Evolutionary conservation across 2,113 vertebrate genomes (phyloP).

Genomic region (Cyphomyrus discorhynchus): DNA sequence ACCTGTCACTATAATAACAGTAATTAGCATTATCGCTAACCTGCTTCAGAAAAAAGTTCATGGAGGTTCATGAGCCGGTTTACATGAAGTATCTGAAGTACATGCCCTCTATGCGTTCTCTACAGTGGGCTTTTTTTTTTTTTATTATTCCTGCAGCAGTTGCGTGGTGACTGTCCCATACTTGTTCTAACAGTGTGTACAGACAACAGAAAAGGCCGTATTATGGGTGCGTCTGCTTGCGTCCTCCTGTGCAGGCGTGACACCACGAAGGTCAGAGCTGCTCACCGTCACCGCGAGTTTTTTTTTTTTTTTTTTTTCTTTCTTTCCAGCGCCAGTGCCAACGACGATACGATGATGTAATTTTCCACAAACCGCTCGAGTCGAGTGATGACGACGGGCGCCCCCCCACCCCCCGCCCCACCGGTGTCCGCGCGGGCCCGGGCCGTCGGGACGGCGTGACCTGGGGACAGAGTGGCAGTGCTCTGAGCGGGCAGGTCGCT

Average conservation of each 20-base stretch:
- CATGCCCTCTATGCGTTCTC: constrained; percentile 8
- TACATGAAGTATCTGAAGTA: background rate
- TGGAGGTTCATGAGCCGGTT: background rate
- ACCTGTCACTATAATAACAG: background rate
- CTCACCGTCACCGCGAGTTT: constrained; percentile 20
- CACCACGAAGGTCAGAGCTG: constrained; percentile 47
- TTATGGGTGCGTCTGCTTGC: constrained; percentile 44
- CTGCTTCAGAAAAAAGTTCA: background rate
- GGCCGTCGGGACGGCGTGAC: background rate
- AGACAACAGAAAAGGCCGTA: constrained; percentile 53
- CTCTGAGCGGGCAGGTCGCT: background rate
- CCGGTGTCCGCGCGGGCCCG: background rate
- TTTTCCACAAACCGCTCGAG: background rate
- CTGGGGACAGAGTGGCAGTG: background rate
- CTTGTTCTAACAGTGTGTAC: constrained; percentile 49
- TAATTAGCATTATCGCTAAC: background rate
- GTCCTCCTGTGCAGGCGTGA: constrained; percentile 48
- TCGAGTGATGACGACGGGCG: background rate
- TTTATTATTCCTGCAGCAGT: constrained; percentile 29
- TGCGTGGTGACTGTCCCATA: constrained; percentile 32
- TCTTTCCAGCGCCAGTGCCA: constrained; percentile 38
- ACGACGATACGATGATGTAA: constrained; percentile 1
- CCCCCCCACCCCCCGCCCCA: no score
- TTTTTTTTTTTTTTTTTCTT: constrained; percentile 39
- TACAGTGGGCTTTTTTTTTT: background rate